Evolutionary conservation across 2,797 vertebrate species (phyloP), one percentile per base, ranked within the genome.

Genomic region (Nyctibius grandis): DNA sequence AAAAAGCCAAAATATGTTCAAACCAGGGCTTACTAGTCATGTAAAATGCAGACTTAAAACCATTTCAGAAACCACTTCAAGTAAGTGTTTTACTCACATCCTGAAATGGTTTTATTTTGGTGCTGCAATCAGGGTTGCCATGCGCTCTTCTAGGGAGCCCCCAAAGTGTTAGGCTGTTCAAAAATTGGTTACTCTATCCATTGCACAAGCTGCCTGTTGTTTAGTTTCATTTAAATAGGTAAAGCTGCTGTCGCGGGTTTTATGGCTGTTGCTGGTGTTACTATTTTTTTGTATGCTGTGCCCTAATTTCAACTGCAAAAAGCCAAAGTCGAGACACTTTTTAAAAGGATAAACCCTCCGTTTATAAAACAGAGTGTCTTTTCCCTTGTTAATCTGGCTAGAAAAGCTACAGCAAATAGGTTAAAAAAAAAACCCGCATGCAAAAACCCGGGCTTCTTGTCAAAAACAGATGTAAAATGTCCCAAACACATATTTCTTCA

Each of bases 391-490:
- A 78, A 93, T 88, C 80, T 65, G 50, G 40, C 36, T 83, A 25
- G 64, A 90, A 83, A 89, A 61, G 65, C 61, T 76, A 45, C 77
- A 85, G 65, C 73, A 95, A 93, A 73, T 42, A 93, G 85, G 95
- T 84, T 67, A 34, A 29, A 54, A 47, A 47, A 79, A 36, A 16
- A 36, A 51, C 33, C 5, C 22, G 65, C 69, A 86, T 87, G 34
- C 72, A 93, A 94, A 96, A 96, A 40, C 83, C 94, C 77, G 90
- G 91, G 77, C 67, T 96, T 95, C 97, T 97, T 97, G 97, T 97
- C 96, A 93, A 97, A 97, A 97, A 47, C 98, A 98, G 98, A 98
- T 98, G 98, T 97, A 95, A 97, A 97, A 93, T 91, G 94, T 98
- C 97, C 85, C n/a, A 0, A 92, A 91, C 98, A 97, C 98, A 63